phyloP scores from a whole-genome alignment of 2,888 invertebrate genomes.

The Peribatodes rhomboidaria region DNA sequence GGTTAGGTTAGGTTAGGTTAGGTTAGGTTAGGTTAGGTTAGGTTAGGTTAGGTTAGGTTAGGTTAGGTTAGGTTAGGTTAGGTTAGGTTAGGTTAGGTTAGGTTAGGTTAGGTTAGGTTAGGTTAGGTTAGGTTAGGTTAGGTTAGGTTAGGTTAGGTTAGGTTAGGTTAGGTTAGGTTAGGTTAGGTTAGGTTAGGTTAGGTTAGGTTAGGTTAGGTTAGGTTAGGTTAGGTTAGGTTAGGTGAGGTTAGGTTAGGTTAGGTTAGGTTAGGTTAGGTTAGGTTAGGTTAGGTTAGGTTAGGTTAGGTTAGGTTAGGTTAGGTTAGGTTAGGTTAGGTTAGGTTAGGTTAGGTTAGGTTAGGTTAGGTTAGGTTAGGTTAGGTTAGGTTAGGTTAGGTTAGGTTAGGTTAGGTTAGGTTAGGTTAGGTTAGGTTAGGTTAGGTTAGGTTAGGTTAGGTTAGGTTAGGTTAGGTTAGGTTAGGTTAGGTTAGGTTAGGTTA shows the following conservation, averaged over 20 bases:
- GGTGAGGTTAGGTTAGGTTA: slow-evolving; percentile 6
- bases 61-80: slow-evolving; percentile 42
- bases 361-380: slow-evolving; percentile 11
- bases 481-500: slow-evolving; percentile 12
- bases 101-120: slow-evolving; percentile 34
- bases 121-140: slow-evolving; percentile 38
- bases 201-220: slow-evolving; percentile 8
- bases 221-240: slow-evolving; percentile 7
- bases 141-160: slow-evolving; percentile 8
- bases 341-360: neutral
- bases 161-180: slow-evolving; percentile 8
- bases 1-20: slow-evolving; percentile 33
- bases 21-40: slow-evolving; percentile 41
- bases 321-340: slow-evolving; percentile 12
- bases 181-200: slow-evolving; percentile 8
- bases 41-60: slow-evolving; percentile 46
- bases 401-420: slow-evolving; percentile 10
- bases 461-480: slow-evolving; percentile 11
- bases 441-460: slow-evolving; percentile 12
- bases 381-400: slow-evolving; percentile 12
- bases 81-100: slow-evolving; percentile 34
- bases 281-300: slow-evolving; percentile 12
- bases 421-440: slow-evolving; percentile 12
- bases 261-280: slow-evolving; percentile 12
- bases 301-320: slow-evolving; percentile 12